phyloP scores from a whole-genome alignment of 2,797 vertebrate species.

The Capromys pilorides region DNA sequence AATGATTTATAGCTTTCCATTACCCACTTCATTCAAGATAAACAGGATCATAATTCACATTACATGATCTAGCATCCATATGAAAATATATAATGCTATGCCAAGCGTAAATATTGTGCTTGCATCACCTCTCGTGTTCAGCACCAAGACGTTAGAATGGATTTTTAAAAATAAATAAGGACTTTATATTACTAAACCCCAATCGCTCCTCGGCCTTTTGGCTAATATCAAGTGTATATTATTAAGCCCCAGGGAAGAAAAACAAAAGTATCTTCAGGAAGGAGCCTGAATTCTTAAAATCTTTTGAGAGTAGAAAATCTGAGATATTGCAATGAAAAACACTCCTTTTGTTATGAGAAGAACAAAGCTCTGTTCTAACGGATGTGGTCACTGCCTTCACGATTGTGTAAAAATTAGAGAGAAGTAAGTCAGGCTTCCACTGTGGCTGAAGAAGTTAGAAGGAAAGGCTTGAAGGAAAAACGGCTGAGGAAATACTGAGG shows the following conservation, averaged over 20 bases:
- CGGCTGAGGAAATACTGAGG: not conserved
- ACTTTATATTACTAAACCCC: conserved; percentile 12
- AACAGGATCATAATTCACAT: conserved; percentile 73
- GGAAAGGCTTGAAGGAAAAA: not conserved
- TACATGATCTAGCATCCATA: conserved; percentile 33
- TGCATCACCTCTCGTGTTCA: conserved; percentile 12
- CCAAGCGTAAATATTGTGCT: not conserved
- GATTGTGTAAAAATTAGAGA: conserved; percentile 39
- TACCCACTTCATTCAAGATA: conserved; percentile 64
- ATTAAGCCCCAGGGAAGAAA: conserved; percentile 20
- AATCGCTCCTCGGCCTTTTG: too few relatives aligned
- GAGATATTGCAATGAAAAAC: not conserved
- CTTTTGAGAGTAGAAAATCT: conserved; percentile 22
- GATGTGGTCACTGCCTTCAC: not conserved
- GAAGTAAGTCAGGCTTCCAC: not conserved
- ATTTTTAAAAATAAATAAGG: conserved; percentile 43
- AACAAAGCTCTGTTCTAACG: not conserved
- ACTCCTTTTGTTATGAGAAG: not conserved
- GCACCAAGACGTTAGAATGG: conserved; percentile 12
- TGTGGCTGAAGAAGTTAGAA: not conserved
- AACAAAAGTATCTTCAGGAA: conserved; percentile 12
- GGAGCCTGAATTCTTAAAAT: conserved; percentile 26
- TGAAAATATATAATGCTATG: conserved; percentile 8
- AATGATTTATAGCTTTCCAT: conserved; percentile 77
- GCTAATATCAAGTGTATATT: not conserved